Evolutionary conservation across 1,140 invertebrate genomes (phyloP), one percentile per base, ranked within the genome.

Genomic region (Musca domestica): DNA sequence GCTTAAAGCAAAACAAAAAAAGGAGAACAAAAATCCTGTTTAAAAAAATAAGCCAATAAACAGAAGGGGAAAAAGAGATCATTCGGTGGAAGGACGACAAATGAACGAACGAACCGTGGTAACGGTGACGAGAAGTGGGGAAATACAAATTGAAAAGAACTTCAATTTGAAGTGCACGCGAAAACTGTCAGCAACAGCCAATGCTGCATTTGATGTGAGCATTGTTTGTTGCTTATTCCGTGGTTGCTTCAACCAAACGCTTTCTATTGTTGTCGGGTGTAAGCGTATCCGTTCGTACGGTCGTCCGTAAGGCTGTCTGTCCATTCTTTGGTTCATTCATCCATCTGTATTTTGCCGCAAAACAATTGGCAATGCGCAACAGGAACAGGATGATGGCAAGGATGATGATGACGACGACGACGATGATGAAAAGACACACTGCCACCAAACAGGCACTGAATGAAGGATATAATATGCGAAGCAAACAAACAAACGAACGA

Each of bases 131-230:
- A 41, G 25, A 61, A 30, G 56, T 34, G 56, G 56, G 51, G 22
- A n/a, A 41, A 61, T 19, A 34, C 14, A 61, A 61, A 61, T 61
- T 61, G 56, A 64, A 64, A 64, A 64, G 46, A 68, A 68, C 46
- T 63, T 63, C 58, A 68, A 68, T 68, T 49, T 63, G 30, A 68
- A 48, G 61, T 19, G 47, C 67, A 49, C 67, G 67, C 56, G 56
- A 68, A 61, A 64, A 52, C 67, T 68, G 67, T 68, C 67, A 64
- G 47, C 23, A 49, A 30, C 67, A 68, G 67, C 27, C 9, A 34
- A 68, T 58, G 48, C 67, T 68, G 67, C 67, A 68, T 68, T 68
- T 68, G 67, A 68, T 68, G 30, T 14, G 46, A 58, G 67, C 58
- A 68, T 68, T 68, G 67, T 68, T 22, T 61, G 41, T 19, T 23